Evolutionary conservation across 1,140 invertebrate species (phyloP).

Genomic region (Littorina saxatilis): DNA sequence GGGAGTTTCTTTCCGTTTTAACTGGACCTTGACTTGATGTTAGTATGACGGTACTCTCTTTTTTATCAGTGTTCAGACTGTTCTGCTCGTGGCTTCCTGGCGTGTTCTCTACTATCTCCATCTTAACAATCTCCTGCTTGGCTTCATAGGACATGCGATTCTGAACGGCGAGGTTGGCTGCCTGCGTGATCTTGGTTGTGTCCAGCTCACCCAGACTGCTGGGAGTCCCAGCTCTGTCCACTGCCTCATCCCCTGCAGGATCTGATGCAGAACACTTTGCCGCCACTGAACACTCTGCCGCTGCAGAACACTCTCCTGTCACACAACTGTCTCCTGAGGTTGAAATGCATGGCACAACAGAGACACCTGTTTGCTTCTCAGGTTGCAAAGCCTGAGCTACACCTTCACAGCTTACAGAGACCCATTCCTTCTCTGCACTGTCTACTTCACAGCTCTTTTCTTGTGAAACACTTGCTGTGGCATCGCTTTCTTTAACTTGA

Average conservation of each 20-base stretch:
- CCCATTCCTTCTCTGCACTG: too few species aligned
- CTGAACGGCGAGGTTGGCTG: neutral
- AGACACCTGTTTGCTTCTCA: too few species aligned
- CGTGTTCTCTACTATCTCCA: neutral
- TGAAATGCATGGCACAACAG: too few species aligned
- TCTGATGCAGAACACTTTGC: neutral
- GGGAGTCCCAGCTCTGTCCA: neutral
- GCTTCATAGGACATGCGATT: neutral
- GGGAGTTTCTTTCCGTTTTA: too few species aligned
- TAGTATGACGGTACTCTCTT: neutral
- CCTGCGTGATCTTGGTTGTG: conserved; percentile 7
- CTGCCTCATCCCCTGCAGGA: neutral
- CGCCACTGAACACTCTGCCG: too few species aligned
- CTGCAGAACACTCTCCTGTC: neutral
- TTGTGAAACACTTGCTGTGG: neutral
- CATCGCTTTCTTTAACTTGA: neutral
- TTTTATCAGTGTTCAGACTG: neutral
- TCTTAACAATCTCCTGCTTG: too few species aligned
- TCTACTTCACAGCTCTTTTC: neutral
- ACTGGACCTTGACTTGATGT: too few species aligned
- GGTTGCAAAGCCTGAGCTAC: too few species aligned
- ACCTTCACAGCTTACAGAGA: too few species aligned
- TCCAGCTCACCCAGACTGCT: conserved; percentile 21
- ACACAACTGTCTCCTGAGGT: too few species aligned
- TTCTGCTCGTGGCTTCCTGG: neutral